Conservation (phyloP, 1,140 invertebrate genomes). For the Calosoma granatense region DNA sequence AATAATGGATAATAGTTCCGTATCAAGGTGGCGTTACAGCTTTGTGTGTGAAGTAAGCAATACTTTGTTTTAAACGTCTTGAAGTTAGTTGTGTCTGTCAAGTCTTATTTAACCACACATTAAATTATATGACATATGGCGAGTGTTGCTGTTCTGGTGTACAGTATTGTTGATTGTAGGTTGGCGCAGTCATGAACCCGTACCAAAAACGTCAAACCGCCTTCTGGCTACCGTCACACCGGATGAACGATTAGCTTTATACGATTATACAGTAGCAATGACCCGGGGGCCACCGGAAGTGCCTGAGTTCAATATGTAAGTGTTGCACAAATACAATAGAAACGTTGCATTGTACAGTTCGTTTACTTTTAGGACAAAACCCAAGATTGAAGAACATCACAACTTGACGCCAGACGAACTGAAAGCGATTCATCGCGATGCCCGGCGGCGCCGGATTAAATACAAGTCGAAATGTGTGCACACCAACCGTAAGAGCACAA, state of each 20-base stretch:
- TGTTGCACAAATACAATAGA: constrained; percentile 2
- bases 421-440: constrained; percentile 46
- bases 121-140: too few relatives aligned
- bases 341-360: neutral
- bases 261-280: constrained; percentile 38
- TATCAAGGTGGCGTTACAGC: too few relatives aligned
- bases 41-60: too few relatives aligned
- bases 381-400: constrained; percentile 15
- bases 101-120: too few relatives aligned
- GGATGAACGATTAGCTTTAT: constrained; percentile 40
- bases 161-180: too few relatives aligned
- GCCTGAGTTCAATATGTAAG: constrained; percentile 31
- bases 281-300: constrained; percentile 28
- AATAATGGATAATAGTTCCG: too few relatives aligned
- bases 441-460: constrained; percentile 49
- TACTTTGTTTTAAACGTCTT: too few relatives aligned
- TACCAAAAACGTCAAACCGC: constrained; percentile 43
- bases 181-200: constrained; percentile 35
- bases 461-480: constrained; percentile 45
- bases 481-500: constrained; percentile 50
- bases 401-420: constrained; percentile 35
- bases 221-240: constrained; percentile 39
- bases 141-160: too few relatives aligned
- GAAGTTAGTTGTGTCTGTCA: too few relatives aligned
- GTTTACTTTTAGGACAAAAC: constrained; percentile 11